Base-by-base conservation (phyloP, 92 coral and sea anemone genomes). In the Palythoa heliodiscus region DNA sequence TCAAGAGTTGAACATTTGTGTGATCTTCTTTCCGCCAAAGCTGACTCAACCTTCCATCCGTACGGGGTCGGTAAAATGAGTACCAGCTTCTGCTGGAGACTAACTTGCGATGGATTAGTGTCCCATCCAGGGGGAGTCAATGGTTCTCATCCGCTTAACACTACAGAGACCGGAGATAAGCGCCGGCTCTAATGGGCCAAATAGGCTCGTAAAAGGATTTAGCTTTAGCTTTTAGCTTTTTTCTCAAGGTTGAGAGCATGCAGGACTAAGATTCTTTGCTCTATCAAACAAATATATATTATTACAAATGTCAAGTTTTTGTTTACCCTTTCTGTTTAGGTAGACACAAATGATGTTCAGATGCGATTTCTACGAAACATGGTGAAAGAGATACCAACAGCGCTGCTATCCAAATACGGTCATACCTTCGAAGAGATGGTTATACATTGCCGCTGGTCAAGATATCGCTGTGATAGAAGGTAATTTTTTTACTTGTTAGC, bases 361-460 rank as follows among this genome's bases (percentile, higher is more conserved):
- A 61, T 60, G 8, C 79, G 64, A 14, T 74, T 76, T 25, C 37
- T 90, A 7, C 76, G 82, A 52, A 72, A 43, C 40, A 61, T 83
- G 13, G 9, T 92, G 68, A 80, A 86, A 19, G 70, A 67, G 8
- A 48, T 86, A 35, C 75, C 95, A 13, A 83, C 40, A 4, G 81
- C 63, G 10, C 47, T 81, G 52, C 79, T 88, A 52, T 25, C 83
- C 52, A n/a, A 22, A 10, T 66, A 82, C 70, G 95, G 93, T 6
- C 89, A 92, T 53, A 72, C 67, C 7, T 54, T 92, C 48, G 60
- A 82, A 50, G 95, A 90, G n/a, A 87, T 92, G 93, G 2, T 92
- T 11, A 76, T 77, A 78, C 39, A 69, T 16, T 92, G 95, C 81
- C 86, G 93, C 73, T 92, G 95, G 95, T 88, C 91, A 15, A 43